Percentiles rank a stretch among this genome's conserved stretches.
phyloP scores from a whole-genome alignment of 1,140 invertebrate genomes.

The Leguminivora glycinivorella region DNA sequence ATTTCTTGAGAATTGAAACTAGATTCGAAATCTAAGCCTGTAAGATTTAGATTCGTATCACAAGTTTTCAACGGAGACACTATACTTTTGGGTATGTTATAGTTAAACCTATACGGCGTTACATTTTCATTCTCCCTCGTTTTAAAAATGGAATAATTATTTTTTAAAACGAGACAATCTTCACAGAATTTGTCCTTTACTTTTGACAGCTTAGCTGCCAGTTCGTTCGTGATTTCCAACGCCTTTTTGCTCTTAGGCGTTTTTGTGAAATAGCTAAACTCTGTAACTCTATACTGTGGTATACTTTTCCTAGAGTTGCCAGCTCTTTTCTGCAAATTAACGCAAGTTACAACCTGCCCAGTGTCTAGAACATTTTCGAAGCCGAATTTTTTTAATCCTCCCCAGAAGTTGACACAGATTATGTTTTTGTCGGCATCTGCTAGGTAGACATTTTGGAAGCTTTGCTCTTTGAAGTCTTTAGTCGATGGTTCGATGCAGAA shows the following conservation, averaged over 20 bases:
- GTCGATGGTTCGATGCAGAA: conserved; percentile 58
- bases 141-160: conserved; percentile 46
- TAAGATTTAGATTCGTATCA: conserved; percentile 53
- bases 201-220: conserved; percentile 43
- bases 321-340: conserved; percentile 81
- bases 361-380: conserved; percentile 80
- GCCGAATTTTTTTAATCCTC: conserved; percentile 80
- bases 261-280: conserved; percentile 67
- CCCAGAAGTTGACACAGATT: conserved; percentile 82
- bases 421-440: conserved; percentile 75
- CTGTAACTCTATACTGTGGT: conserved; percentile 62
- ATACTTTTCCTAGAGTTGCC: conserved; percentile 62
- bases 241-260: conserved; percentile 53
- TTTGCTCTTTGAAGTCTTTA: conserved; percentile 48
- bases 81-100: conserved; percentile 56
- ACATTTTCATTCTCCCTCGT: conserved; percentile 46
- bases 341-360: conserved; percentile 80
- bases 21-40: conserved; percentile 66
- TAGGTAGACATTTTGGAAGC: conserved; percentile 75
- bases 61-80: conserved; percentile 45
- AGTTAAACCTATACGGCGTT: conserved; percentile 57
- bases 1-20: conserved; percentile 58
- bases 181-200: conserved; percentile 54
- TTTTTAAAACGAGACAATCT: conserved; percentile 55
- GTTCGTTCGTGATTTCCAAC: conserved; percentile 45